Conservation (phyloP, 2,797 vertebrate genomes). For the Thripadectes ignobilis region DNA sequence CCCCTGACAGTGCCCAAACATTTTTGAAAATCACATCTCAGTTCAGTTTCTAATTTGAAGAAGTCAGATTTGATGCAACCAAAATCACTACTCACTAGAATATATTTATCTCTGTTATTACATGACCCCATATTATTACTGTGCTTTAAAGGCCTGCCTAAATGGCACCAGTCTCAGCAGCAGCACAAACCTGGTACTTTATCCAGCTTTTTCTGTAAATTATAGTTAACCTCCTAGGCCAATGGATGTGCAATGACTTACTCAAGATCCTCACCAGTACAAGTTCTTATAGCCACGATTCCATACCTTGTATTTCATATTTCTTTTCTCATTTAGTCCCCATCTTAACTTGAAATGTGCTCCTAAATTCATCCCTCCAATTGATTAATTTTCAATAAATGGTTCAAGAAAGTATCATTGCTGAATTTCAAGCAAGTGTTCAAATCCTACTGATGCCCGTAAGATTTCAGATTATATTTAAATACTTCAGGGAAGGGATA, state of each 20-base stretch:
- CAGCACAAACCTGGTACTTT: not conserved
- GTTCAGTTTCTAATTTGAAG: not conserved
- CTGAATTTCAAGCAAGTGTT: not conserved
- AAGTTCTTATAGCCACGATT: not conserved
- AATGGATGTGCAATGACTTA: not conserved
- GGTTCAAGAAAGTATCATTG: not conserved
- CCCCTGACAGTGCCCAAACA: rapidly evolving
- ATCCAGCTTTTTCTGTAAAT: not conserved
- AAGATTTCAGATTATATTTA: not conserved
- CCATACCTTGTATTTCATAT: not conserved
- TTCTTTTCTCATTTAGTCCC: not conserved
- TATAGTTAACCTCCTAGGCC: not conserved
- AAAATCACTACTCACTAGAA: not conserved
- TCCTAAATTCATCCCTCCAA: not conserved
- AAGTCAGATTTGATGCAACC: not conserved
- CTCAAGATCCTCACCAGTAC: not conserved
- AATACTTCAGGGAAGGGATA: too few species aligned
- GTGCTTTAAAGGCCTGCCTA: not conserved
- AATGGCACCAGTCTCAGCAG: not conserved
- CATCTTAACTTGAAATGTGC: not conserved
- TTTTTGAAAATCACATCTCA: not conserved
- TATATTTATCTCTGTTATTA: not conserved
- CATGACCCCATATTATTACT: not conserved
- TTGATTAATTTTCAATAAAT: not conserved
- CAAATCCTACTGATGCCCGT: not conserved